Percentiles rank a stretch among this genome's conserved stretches.
phyloP scores from a whole-genome alignment of 2,797 vertebrate genomes.

The Anisognathus igniventris region DNA sequence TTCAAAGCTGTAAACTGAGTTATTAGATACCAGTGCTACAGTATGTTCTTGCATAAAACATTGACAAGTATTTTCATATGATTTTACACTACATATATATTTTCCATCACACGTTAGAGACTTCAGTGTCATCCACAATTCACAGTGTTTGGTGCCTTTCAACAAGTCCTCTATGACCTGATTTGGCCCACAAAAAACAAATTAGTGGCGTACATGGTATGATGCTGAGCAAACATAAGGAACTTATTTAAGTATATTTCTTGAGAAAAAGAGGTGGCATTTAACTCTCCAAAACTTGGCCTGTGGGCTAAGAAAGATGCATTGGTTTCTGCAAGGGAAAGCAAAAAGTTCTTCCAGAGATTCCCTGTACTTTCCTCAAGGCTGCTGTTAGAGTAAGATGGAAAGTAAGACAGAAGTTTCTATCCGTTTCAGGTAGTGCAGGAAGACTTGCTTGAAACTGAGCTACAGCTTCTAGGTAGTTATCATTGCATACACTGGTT shows the following conservation, averaged over 20 bases:
- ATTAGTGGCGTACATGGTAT: not conserved
- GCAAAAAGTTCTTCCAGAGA: not conserved
- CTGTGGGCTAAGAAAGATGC: not conserved
- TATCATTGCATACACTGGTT: not conserved
- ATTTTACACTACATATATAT: conserved; percentile 22
- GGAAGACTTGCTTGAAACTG: not conserved
- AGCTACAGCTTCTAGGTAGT: not conserved
- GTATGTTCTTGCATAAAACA: conserved; percentile 22
- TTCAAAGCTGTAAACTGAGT: conserved; percentile 53
- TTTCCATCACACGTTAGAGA: not conserved
- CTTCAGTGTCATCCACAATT: not conserved
- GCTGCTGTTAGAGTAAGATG: not conserved
- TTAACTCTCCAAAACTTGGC: not conserved
- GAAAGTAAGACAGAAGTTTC: not conserved
- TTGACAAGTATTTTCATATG: conserved; percentile 31
- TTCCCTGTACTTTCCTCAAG: not conserved
- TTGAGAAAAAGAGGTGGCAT: not conserved
- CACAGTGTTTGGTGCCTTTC: not conserved
- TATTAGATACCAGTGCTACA: conserved; percentile 43
- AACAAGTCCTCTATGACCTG: not conserved
- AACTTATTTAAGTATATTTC: not conserved
- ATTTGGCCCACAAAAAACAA: not conserved
- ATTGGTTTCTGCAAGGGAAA: not conserved
- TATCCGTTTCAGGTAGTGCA: not conserved
- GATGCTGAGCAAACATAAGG: not conserved